Evolutionary conservation across 2,113 vertebrate species (phyloP), one percentile per base, ranked within the genome.

Genomic region (Notothenia rossii): DNA sequence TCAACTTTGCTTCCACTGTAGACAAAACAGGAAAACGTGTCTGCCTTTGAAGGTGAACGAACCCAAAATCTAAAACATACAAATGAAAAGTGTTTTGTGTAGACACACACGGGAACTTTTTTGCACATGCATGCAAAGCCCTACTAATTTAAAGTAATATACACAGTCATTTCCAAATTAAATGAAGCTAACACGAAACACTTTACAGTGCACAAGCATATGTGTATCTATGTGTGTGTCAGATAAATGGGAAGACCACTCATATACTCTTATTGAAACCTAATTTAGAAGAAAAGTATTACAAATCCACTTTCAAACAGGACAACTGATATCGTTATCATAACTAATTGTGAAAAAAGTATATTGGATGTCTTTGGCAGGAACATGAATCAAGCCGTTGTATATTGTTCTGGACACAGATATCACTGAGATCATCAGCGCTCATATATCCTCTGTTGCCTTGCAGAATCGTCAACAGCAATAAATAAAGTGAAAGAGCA

Each of bases 391-490:
- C 58, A 86, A 71, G 58, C 59, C 10, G 33, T 33, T 87, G 89
- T 91, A 82, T 91, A 90, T 89, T 93, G 78, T 91, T 88, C 72
- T 66, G 75, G 70, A 91, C 59, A 77, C 74, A 73, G 83, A 89
- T 88, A 88, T 86, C 75, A 82, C 80, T 73, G 76, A 87, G 85
- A 60, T 48, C 61, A 85, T 86, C 83, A 74, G 72, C 2, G 13
- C 58, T 90, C 77, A 90, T 88, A 90, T 88, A 70, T 90, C 80
- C 85, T 84, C 61, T 77, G 72, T 33, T 72, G 48, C 73, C 77
- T 59, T 77, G 60, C 60, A 36, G 48, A 79, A 83, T 75, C 79
- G 86, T 79, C 84, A 81, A 86, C 79, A 84, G 59, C 55, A 92
- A 92, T 86, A 92, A 94, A 91, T 83, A 90, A 71, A 78, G 60